Evolutionary conservation across 2,888 invertebrate genomes (phyloP).

Genomic region (Panopea generosa): DNA sequence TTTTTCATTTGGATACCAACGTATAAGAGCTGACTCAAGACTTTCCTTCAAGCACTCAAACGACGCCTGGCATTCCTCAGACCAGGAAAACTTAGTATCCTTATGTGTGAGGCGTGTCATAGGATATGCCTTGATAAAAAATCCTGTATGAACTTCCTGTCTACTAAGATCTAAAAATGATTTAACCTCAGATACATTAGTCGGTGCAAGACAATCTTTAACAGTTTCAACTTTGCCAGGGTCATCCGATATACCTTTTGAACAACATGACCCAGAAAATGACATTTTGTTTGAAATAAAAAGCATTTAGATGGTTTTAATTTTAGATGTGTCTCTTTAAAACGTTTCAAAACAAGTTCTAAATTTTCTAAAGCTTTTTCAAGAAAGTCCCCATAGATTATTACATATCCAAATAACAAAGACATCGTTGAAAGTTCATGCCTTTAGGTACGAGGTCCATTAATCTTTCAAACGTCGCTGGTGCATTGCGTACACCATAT

Average conservation of each 20-base stretch:
- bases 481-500: neutral
- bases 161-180: neutral
- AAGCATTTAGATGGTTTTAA: constrained; percentile 25
- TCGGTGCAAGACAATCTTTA: neutral
- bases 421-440: constrained; percentile 4
- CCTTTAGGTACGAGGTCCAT: neutral
- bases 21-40: constrained; percentile 12
- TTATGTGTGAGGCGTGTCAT: neutral
- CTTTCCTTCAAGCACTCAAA: constrained; percentile 13
- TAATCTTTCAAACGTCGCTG: neutral
- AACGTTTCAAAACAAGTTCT: constrained; percentile 9
- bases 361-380: constrained; percentile 1
- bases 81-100: constrained; percentile 7
- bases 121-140: constrained; percentile 4
- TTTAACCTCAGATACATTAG: neutral
- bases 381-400: neutral
- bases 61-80: neutral
- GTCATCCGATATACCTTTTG: constrained; percentile 7
- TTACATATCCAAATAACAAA: neutral
- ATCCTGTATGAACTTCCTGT: constrained; percentile 23
- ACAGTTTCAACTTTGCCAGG: neutral
- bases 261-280: constrained; percentile 23
- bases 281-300: constrained; percentile 15
- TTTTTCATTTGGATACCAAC: constrained; percentile 15
- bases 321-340: neutral